Percentiles rank a stretch among this genome's conserved stretches.
phyloP scores from a whole-genome alignment of 2,888 invertebrate genomes.

The Anthophora plumipes region DNA sequence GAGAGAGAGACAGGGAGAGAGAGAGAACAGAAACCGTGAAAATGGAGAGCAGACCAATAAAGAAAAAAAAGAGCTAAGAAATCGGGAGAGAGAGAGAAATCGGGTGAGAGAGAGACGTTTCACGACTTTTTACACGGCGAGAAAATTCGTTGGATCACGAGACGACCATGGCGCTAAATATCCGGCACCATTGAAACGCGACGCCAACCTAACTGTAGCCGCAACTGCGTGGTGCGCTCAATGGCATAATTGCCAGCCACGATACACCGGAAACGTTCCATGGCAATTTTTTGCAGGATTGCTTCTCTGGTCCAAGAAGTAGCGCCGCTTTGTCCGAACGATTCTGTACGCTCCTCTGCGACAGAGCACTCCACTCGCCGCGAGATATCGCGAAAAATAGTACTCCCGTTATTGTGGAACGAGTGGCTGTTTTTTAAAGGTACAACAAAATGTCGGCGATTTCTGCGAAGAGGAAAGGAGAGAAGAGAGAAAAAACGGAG shows the following conservation, averaged over 20 bases:
- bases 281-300: slow-evolving; percentile 45
- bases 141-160: slow-evolving; percentile 1
- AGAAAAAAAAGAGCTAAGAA: no score
- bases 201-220: slow-evolving; percentile 18
- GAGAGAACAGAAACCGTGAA: no score
- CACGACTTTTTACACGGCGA: slow-evolving; percentile 16
- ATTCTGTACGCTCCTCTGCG: slow-evolving; percentile 8
- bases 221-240: slow-evolving; percentile 10
- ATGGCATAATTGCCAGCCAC: slow-evolving; percentile 46
- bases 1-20: no score
- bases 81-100: not conserved
- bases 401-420: not conserved
- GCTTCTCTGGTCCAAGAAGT: not conserved
- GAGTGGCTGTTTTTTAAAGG: not conserved
- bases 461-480: no score
- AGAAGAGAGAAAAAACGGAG: not conserved
- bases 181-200: slow-evolving; percentile 1
- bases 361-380: not conserved
- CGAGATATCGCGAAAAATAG: slow-evolving; percentile 2
- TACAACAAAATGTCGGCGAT: not conserved
- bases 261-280: slow-evolving; percentile 26
- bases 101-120: not conserved
- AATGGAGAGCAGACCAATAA: no score
- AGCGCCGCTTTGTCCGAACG: slow-evolving; percentile 2
- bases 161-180: slow-evolving; percentile 17